Conservation (phyloP, 1,140 invertebrate species). For the Lamellibrachia luymesi region DNA sequence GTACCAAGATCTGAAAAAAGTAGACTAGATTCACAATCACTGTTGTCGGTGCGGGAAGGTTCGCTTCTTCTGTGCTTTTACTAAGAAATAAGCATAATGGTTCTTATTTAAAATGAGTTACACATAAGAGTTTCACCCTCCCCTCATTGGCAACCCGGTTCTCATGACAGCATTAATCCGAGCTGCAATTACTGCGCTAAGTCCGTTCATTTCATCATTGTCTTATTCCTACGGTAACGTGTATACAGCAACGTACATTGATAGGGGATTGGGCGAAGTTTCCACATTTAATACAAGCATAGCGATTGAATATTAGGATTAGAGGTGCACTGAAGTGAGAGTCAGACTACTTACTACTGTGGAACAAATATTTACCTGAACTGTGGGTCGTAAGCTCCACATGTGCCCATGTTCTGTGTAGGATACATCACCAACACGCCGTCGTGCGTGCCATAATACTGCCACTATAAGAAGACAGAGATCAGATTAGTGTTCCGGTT, state of each 20-base stretch:
- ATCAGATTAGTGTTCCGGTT: not conserved
- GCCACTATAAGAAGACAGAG: not conserved
- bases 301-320: not conserved
- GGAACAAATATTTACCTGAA: not conserved
- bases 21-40: not conserved
- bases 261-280: not conserved
- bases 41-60: not conserved
- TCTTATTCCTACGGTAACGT: not conserved
- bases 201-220: too few species aligned
- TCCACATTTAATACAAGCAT: not conserved
- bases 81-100: too few species aligned
- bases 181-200: not conserved
- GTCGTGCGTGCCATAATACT: not conserved
- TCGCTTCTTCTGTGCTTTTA: too few species aligned
- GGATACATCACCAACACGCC: not conserved
- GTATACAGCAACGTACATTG: not conserved
- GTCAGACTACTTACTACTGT: not conserved
- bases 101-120: too few species aligned
- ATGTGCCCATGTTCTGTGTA: not conserved
- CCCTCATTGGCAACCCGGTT: not conserved
- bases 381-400: not conserved
- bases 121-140: not conserved
- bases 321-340: not conserved
- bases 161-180: not conserved
- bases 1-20: conserved; percentile 19